Conservation (phyloP, 1,140 invertebrate genomes). For the Probaryconus sp. region DNA sequence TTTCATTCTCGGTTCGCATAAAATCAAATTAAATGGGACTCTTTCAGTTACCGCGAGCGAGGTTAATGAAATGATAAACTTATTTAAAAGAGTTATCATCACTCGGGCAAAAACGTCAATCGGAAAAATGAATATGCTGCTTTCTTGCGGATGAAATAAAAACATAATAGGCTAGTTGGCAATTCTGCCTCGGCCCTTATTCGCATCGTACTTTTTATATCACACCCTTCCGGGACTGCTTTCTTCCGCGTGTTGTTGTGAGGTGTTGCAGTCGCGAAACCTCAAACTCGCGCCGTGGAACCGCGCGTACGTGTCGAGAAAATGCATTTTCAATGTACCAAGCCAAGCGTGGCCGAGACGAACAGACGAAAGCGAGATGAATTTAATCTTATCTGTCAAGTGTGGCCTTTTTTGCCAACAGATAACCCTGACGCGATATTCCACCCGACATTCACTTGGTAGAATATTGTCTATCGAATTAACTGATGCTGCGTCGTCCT, state of each 20-base stretch:
- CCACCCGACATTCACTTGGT: not conserved
- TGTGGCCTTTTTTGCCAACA: not conserved
- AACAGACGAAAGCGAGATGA: not conserved
- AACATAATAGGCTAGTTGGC: conserved; percentile 5
- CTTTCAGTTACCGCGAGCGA: too few relatives aligned
- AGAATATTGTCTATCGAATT: not conserved
- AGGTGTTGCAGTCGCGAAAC: conserved; percentile 7
- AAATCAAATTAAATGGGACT: conserved; percentile 30
- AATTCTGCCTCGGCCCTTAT: conserved; percentile 5
- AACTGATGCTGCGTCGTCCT: too few relatives aligned
- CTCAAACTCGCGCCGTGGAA: conserved; percentile 12
- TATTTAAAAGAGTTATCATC: conserved; percentile 42
- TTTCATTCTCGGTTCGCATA: conserved; percentile 10
- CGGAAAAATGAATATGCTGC: not conserved
- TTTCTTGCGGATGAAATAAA: conserved; percentile 12
- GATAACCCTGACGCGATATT: not conserved
- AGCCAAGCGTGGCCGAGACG: conserved; percentile 18
- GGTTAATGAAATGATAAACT: conserved; percentile 55
- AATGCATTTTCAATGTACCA: conserved; percentile 45
- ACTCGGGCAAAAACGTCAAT: conserved; percentile 5
- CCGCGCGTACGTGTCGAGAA: conserved; percentile 39
- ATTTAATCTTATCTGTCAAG: conserved; percentile 3
- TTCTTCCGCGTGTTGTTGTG: conserved; percentile 41
- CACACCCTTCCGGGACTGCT: conserved; percentile 30
- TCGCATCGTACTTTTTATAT: not conserved